A percentile compares a stretch with the other conserved stretches of the same genome.
phyloP scores from a whole-genome alignment of 2,797 vertebrate genomes.

The Lophius americanus region DNA sequence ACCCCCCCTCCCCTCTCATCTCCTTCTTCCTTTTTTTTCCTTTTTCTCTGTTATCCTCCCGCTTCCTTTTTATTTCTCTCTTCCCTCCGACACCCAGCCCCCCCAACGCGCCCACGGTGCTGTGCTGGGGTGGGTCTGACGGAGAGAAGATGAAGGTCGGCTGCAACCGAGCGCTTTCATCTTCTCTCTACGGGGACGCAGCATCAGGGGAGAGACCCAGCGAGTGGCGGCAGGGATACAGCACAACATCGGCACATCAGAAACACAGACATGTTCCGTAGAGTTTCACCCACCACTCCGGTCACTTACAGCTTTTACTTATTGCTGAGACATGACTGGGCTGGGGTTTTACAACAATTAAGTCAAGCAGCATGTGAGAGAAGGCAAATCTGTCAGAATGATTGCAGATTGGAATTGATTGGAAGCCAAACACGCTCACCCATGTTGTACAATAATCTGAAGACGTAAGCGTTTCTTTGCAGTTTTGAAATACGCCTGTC shows the following conservation, averaged over 20 bases:
- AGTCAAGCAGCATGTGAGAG: not conserved
- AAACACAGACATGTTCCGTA: not conserved
- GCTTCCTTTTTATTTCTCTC: slow-evolving; percentile 28
- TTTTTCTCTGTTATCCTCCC: slow-evolving; percentile 30
- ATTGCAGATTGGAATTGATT: not conserved
- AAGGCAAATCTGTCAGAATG: not conserved
- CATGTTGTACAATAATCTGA: too few relatives aligned
- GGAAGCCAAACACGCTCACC: too few relatives aligned
- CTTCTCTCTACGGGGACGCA: slow-evolving; percentile 44
- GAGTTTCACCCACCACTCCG: not conserved
- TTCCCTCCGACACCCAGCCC: slow-evolving; percentile 5
- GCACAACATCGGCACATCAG: slow-evolving; percentile 6
- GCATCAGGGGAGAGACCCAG: slow-evolving; percentile 26
- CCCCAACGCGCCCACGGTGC: slow-evolving; percentile 22
- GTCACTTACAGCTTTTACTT: not conserved
- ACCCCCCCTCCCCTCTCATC: slow-evolving; percentile 32
- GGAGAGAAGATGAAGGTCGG: slow-evolving; percentile 49
- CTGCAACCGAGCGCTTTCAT: slow-evolving; percentile 61
- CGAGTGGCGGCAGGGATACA: slow-evolving; percentile 36
- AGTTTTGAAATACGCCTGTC: too few relatives aligned
- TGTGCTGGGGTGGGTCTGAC: slow-evolving; percentile 39
- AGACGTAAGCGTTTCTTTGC: too few relatives aligned
- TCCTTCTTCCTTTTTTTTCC: slow-evolving; percentile 12
- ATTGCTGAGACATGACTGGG: not conserved
- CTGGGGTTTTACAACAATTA: not conserved